These are phyloP conservation scores for Polypterus bichir DNA, from an alignment of 2,113 vertebrate genomes.

Conservation along the genomic window DNA sequence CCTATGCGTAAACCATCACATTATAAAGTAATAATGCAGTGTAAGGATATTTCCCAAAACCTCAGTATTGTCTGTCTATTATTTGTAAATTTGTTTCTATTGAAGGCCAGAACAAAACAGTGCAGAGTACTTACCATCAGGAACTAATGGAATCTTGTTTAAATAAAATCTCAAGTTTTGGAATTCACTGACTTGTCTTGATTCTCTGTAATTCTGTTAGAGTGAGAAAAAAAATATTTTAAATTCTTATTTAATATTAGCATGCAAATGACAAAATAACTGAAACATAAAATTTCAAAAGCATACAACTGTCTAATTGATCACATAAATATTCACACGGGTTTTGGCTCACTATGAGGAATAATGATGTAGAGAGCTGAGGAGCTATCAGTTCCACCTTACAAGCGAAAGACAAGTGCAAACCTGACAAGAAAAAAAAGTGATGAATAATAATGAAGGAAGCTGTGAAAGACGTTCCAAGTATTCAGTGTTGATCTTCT, in stretches of 20 bases:
- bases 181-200: conserved; percentile 75
- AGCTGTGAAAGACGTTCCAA: too few relatives aligned
- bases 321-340: background rate
- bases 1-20: too few relatives aligned
- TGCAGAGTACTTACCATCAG: conserved; percentile 76
- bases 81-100: too few relatives aligned
- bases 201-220: conserved; percentile 80
- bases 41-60: too few relatives aligned
- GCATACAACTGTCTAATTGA: background rate
- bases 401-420: background rate
- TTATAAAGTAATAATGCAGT: too few relatives aligned
- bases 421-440: conserved; percentile 12
- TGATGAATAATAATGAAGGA: background rate
- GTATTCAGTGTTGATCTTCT: too few relatives aligned
- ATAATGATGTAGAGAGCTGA: too few relatives aligned
- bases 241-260: background rate
- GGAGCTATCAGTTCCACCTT: too few relatives aligned
- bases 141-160: conserved; percentile 91
- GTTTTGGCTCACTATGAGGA: too few relatives aligned
- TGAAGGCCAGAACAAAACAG: too few relatives aligned
- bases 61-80: too few relatives aligned
- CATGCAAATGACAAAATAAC: background rate
- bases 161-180: conserved; percentile 93
- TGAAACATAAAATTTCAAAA: background rate
- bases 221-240: conserved; percentile 29